Conservation (phyloP, 2,113 vertebrate genomes). For the Aegithalos caudatus region DNA sequence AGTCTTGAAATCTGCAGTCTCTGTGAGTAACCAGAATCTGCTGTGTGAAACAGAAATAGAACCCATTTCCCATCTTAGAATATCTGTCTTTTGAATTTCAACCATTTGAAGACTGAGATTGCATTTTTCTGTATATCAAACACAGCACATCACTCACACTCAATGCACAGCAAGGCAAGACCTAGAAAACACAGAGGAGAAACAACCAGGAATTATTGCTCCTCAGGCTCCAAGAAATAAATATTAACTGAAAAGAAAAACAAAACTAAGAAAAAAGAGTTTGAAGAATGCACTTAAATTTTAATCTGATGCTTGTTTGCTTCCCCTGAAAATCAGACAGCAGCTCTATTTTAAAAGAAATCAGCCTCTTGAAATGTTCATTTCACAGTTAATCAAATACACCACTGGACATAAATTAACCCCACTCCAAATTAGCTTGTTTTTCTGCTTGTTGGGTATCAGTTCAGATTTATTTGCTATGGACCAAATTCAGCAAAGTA, state of each 20-base stretch:
- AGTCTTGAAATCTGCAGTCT: neutral
- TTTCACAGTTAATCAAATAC: conserved; percentile 22
- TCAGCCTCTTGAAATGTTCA: neutral
- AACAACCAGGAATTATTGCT: neutral
- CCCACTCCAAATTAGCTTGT: neutral
- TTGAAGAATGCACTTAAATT: conserved; percentile 27
- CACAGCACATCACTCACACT: neutral
- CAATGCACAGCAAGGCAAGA: neutral
- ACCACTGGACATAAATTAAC: neutral
- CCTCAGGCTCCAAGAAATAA: conserved; percentile 8
- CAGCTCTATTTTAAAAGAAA: neutral
- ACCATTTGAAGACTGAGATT: neutral
- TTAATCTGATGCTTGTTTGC: neutral
- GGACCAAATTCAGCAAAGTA: conserved; percentile 21
- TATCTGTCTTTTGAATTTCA: neutral
- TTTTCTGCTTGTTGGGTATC: conserved; percentile 21
- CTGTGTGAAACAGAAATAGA: neutral
- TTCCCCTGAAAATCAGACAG: conserved; percentile 5
- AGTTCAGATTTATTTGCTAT: conserved; percentile 28
- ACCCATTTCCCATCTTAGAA: neutral
- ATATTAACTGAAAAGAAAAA: conserved; percentile 17
- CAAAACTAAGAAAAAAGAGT: neutral
- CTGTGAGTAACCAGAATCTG: neutral
- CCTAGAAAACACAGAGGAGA: neutral
- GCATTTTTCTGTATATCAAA: neutral